Percentiles rank a stretch among this genome's conserved stretches.
These are phyloP conservation scores for Autographa pulchrina DNA, from an alignment of 2,888 invertebrate species.

Conservation along the genomic window DNA sequence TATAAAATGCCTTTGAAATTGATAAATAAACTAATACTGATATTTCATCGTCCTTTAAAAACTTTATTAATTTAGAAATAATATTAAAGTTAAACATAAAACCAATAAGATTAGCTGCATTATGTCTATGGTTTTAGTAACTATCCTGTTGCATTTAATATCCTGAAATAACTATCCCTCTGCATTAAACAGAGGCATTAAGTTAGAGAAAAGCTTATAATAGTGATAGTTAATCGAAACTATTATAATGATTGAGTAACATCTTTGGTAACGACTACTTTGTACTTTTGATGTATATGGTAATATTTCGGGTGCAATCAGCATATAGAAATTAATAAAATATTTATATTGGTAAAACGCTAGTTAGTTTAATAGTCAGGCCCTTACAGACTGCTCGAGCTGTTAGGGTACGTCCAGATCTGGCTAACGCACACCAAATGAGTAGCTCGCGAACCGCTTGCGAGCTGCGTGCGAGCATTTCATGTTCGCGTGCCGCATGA, in stretches of 20 bases:
- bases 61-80: neutral
- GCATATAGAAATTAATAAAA: neutral
- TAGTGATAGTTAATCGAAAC: constrained; percentile 33
- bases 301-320: neutral
- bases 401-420: too few relatives aligned
- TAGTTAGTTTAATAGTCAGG: too few relatives aligned
- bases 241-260: constrained; percentile 48
- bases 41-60: neutral
- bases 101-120: neutral
- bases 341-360: neutral
- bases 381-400: too few relatives aligned
- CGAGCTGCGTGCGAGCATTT: too few relatives aligned
- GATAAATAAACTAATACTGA: constrained; percentile 16
- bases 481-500: too few relatives aligned
- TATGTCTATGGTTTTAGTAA: neutral
- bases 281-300: constrained; percentile 64
- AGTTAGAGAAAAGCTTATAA: constrained; percentile 16
- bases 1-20: neutral
- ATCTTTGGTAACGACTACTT: constrained; percentile 73
- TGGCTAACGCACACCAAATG: too few relatives aligned
- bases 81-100: neutral
- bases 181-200: neutral
- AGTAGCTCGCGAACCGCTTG: too few relatives aligned
- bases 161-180: neutral
- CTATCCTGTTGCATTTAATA: neutral